Evolutionary conservation across 2,113 vertebrate genomes (phyloP), one percentile per base, ranked within the genome.

Genomic region (Piprites chloris): DNA sequence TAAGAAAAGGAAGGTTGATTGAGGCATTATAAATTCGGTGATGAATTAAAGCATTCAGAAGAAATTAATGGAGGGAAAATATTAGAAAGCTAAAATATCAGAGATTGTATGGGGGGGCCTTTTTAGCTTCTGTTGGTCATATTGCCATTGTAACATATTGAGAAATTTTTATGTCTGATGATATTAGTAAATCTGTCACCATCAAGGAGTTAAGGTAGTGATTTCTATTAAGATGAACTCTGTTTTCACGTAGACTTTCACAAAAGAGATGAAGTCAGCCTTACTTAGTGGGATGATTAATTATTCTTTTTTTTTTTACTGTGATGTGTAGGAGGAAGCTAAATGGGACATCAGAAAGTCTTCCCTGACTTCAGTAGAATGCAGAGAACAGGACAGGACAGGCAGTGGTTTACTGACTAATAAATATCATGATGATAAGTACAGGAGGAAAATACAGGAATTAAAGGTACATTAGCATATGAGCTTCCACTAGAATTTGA

Each of bases 391-490:
- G 59, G 56, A 89, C 30, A 22, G 12, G 65, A 67, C 56, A 73
- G 63, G 30, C 52, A 56, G 41, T 8, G 1, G 11, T 63, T 84
- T 56, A 22, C 61, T 5, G 7, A 56, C 59, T 69, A 46, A 49
- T 83, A 61, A 62, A 67, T 65, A 61, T 56, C 90, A 66, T 27
- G 32, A 68, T 52, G 84, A 96, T 59, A 79, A 94, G 11, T 49
- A 69, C 19, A 79, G 35, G 76, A 96, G 24, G 56, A 96, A 95
- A 77, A 56, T 65, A 52, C 74, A 42, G 55, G 62, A 95, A 77
- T 87, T 97, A 84, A 94, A 95, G 97, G 97, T 98, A 96, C 49
- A 7, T 58, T 58, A 37, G 24, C 8, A 2, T 35, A 20, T 50
- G 14, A 67, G 22, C 68, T 75, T 75, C 33, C 32, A 46, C 74